phyloP scores from a whole-genome alignment of 2,113 vertebrate genomes.

The Struthidea cinerea region DNA sequence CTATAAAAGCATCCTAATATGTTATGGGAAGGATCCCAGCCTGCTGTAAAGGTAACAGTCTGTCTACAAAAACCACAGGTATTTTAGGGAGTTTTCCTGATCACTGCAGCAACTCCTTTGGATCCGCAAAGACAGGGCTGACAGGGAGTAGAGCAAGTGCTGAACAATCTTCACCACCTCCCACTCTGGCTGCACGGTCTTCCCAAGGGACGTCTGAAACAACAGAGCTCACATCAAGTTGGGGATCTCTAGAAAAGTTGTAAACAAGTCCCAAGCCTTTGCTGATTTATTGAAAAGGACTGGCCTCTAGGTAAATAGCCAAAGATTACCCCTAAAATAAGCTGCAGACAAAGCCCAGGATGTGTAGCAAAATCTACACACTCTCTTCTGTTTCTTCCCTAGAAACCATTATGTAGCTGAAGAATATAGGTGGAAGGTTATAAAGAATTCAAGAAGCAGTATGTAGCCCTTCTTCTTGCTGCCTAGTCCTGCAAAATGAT shows the following conservation, averaged over 20 bases:
- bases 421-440: not conserved
- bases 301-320: not conserved
- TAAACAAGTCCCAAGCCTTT: not conserved
- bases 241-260: not conserved
- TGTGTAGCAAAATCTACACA: not conserved
- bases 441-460: not conserved
- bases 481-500: not conserved
- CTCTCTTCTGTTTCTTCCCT: not conserved
- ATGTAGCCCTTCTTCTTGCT: not conserved
- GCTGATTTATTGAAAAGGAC: not conserved
- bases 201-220: not conserved
- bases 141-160: not conserved
- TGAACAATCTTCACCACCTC: not conserved
- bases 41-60: conserved; percentile 7
- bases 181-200: not conserved
- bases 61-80: not conserved
- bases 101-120: not conserved
- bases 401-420: not conserved
- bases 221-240: not conserved
- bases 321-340: not conserved
- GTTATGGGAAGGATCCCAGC: not conserved
- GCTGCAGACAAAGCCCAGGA: not conserved
- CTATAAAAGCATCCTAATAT: not conserved
- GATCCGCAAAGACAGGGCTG: not conserved
- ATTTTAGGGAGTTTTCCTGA: conserved; percentile 14